A percentile compares a stretch with the other conserved stretches of the same genome.
These are phyloP conservation scores for Anguilla pacifica DNA, from an alignment of 2,797 vertebrate genomes.

Conservation along the genomic window DNA sequence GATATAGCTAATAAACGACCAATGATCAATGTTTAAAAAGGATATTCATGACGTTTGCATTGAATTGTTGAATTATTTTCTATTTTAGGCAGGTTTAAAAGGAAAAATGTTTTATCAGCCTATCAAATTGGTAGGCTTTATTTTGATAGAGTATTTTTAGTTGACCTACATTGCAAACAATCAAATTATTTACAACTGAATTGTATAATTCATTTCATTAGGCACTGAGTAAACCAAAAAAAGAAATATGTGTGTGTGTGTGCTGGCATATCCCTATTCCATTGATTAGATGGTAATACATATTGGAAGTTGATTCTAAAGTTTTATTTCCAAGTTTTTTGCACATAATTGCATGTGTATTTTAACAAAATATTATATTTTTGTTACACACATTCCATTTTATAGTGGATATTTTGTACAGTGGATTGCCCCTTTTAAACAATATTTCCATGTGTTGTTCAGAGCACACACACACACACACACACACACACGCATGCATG, in stretches of 20 bases:
- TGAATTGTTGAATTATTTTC: not conserved
- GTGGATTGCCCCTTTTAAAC: not conserved
- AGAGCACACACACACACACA: not conserved
- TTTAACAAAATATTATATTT: not conserved
- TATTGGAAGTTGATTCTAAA: not conserved
- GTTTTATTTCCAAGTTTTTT: not conserved
- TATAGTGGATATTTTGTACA: not conserved
- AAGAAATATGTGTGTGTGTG: not conserved
- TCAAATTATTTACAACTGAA: not conserved
- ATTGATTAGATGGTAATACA: not conserved
- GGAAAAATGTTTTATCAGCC: not conserved
- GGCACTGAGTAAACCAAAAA: not conserved
- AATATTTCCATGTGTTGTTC: not conserved
- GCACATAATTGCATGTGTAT: not conserved
- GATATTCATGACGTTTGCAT: not conserved
- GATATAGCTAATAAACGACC: constrained; percentile 19
- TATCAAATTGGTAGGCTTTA: not conserved
- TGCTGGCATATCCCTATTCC: not conserved
- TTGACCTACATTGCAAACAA: not conserved
- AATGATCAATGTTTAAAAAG: not conserved
- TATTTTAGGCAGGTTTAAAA: not conserved
- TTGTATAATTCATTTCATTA: not conserved
- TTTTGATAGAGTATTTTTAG: not conserved
- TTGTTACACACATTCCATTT: constrained; percentile 6
- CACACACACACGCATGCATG: not conserved